Base-by-base conservation (phyloP, 2,888 invertebrate species). In the Itoplectis maculator region DNA sequence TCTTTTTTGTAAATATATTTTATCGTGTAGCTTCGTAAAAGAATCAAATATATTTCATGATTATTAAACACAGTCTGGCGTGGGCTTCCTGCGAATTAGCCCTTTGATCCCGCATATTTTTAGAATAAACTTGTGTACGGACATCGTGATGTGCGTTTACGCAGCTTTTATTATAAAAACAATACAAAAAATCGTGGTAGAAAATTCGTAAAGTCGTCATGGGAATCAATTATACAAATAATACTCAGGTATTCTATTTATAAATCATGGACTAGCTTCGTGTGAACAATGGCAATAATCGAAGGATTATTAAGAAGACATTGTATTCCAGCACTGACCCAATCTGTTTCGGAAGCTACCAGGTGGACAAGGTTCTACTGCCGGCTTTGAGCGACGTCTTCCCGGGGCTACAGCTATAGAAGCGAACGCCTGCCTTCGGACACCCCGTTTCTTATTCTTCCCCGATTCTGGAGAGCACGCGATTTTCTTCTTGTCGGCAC, bases 311-410 rank as follows among this genome's bases (percentile, higher is more conserved):
- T n/a, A 66, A 66, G 47, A 13, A 9, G 47, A 74, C 37, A 73
- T 40, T 29, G 11, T 11, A 15, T 63, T 61, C 82, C 75, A 88
- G 74, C 92, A 92, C 5, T 85, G 18, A 4, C 90, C 90, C 5
- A 87, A 78, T 13, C 79, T 56, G 77, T 86, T 88, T 74, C 89
- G 85, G 0, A 88, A 87, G 59, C 88, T 91, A 11, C 92, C 91
- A 0, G 77, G 20, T 5, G 90, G 90, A 79, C 92, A 92, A 3
- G 61, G 47, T n/a, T n/a, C n/a, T n/a, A n/a, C n/a, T n/a, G n/a
- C n/a, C n/a, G n/a, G n/a, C n/a, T n/a, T n/a, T n/a, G n/a, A n/a
- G n/a, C n/a, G n/a, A 6, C 79, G 75, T 45, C 51, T 73, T 13
- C 63, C 63, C 1, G 91, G 89, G 35, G 82, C 76, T 13, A 87